Evolutionary conservation across 2,113 vertebrate species (phyloP).

Genomic region (Nanorana parkeri): DNA sequence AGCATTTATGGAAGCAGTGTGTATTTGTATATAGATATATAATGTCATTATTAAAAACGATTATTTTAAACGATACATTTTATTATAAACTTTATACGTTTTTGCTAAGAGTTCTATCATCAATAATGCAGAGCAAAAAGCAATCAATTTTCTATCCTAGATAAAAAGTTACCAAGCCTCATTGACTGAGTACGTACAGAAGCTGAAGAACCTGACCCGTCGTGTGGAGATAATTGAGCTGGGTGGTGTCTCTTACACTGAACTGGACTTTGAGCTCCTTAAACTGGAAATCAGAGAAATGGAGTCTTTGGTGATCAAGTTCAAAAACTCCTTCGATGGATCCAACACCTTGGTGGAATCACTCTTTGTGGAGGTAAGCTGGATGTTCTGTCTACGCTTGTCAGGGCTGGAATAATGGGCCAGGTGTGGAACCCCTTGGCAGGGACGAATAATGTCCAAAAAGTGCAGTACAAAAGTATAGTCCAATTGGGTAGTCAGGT

Average conservation of each 20-base stretch:
- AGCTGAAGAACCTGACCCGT: constrained; percentile 75
- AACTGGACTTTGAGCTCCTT: constrained; percentile 63
- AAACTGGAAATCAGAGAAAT: constrained; percentile 73
- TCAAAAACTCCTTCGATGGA: constrained; percentile 66
- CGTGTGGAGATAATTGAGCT: constrained; percentile 77
- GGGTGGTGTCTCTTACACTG: constrained; percentile 64
- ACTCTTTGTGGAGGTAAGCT: constrained; percentile 66
- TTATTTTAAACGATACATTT: too few relatives aligned
- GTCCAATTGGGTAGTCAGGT: too few relatives aligned
- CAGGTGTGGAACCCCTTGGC: too few relatives aligned
- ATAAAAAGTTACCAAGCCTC: constrained; percentile 34
- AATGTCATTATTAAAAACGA: too few relatives aligned
- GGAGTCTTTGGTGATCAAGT: constrained; percentile 69
- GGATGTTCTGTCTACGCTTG: not conserved
- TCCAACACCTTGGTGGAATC: constrained; percentile 63
- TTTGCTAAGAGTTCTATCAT: too few relatives aligned
- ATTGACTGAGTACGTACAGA: constrained; percentile 58
- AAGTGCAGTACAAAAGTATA: too few relatives aligned
- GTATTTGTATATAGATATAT: too few relatives aligned
- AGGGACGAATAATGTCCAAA: too few relatives aligned
- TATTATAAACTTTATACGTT: too few relatives aligned
- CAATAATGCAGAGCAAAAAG: too few relatives aligned
- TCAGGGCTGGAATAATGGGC: too few relatives aligned
- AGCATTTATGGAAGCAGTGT: too few relatives aligned
- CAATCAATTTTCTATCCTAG: not conserved